A percentile compares a stretch with the other conserved stretches of the same genome.
Conservation (phyloP, 2,888 invertebrate species). For the Hypolimnas misippus region DNA sequence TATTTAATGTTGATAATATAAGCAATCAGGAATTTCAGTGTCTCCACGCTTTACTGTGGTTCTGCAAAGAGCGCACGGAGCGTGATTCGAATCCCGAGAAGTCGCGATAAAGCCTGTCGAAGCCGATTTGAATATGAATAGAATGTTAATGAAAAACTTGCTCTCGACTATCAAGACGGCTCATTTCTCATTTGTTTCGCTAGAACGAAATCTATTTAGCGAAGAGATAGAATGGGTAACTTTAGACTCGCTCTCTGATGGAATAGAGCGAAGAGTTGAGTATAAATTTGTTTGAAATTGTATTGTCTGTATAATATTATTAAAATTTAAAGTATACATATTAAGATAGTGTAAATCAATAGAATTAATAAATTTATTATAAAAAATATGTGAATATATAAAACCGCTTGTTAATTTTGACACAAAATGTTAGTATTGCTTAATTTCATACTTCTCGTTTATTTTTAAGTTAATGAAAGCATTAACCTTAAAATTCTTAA, state of each 20-base stretch:
- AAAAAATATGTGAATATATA: no score
- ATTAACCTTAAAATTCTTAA: not conserved
- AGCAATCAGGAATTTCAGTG: slow-evolving; percentile 67
- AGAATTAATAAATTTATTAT: no score
- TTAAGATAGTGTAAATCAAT: not conserved
- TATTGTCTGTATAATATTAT: not conserved
- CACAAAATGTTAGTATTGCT: no score
- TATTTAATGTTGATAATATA: slow-evolving; percentile 19
- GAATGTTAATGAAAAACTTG: slow-evolving; percentile 80
- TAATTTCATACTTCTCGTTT: not conserved
- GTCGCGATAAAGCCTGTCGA: slow-evolving; percentile 69
- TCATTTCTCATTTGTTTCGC: slow-evolving; percentile 31
- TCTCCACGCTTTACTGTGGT: slow-evolving; percentile 58
- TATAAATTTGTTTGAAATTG: not conserved
- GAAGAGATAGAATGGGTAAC: slow-evolving; percentile 1
- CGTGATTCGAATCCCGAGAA: slow-evolving; percentile 70
- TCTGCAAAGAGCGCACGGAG: slow-evolving; percentile 56
- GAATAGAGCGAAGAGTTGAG: not conserved
- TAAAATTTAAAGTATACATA: not conserved
- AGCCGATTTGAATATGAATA: slow-evolving; percentile 80
- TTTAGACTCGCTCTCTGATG: not conserved
- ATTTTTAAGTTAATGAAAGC: not conserved
- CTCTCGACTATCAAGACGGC: slow-evolving; percentile 27
- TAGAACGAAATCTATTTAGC: slow-evolving; percentile 24
- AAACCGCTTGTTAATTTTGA: no score